Conservation (phyloP, 2,797 vertebrate species). For the Parotocinclus haroldoi region DNA sequence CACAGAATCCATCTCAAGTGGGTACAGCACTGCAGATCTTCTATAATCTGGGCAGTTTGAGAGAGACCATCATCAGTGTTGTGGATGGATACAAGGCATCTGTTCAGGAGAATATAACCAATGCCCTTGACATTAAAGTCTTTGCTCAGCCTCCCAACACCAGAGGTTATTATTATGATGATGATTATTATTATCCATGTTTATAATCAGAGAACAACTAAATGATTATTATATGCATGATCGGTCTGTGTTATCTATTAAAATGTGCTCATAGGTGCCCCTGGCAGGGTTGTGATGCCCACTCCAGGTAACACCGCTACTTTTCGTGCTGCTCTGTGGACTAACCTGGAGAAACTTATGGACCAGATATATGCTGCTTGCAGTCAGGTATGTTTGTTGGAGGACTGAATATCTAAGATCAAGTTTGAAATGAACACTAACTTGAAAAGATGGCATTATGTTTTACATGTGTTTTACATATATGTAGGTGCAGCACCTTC, state of each 20-base stretch:
- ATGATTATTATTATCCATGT: not conserved
- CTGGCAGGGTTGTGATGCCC: constrained; percentile 88
- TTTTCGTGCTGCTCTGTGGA: constrained; percentile 96
- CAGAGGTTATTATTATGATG: constrained; percentile 66
- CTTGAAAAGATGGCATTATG: not conserved
- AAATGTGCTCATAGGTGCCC: constrained; percentile 68
- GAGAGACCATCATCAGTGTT: constrained; percentile 79
- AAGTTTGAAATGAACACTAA: not conserved
- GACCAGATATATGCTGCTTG: constrained; percentile 93
- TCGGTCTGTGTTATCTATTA: not conserved
- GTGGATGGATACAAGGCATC: constrained; percentile 81
- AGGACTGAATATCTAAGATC: not conserved
- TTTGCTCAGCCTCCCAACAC: constrained; percentile 80
- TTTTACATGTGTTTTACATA: constrained; percentile 3
- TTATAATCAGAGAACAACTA: no score
- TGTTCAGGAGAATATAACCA: constrained; percentile 83
- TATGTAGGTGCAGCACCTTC: constrained; percentile 93
- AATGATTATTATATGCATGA: not conserved
- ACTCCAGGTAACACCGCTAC: constrained; percentile 90
- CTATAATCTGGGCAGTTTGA: constrained; percentile 88
- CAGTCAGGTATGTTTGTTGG: constrained; percentile 60
- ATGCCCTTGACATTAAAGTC: constrained; percentile 87
- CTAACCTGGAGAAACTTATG: constrained; percentile 95
- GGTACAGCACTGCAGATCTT: constrained; percentile 97
- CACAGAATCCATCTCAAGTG: constrained; percentile 93